Base-by-base conservation (phyloP, 2,797 vertebrate species). In the Chromis chromis region DNA sequence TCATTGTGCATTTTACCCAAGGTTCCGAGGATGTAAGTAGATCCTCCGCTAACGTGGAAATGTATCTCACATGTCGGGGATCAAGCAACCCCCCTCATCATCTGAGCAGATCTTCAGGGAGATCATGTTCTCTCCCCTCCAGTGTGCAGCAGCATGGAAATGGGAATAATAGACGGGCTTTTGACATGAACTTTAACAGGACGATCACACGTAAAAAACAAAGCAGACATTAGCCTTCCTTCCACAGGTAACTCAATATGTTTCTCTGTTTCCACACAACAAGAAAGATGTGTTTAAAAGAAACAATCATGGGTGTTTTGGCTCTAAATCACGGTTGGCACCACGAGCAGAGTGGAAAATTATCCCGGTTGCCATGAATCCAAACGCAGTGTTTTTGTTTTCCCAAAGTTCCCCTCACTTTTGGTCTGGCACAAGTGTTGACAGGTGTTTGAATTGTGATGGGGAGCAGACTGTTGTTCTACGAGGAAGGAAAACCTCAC, bases 331-430 rank as follows among this genome's bases (percentile, higher is more conserved):
- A 6, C 1, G 1, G 49, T 22, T 88, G 87, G 84, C 83, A 83
- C 28, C 69, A 33, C 21, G 4, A 59, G 27, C 22, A 31, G 11
- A 63, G 54, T 31, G 67, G 59, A 75, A 84, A 66, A 84, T 69
- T 0, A 79, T 54, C n/a, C 25, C 4, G 27, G 82, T 75, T 87
- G 82, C 70, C 65, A 76, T 72, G 82, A 84, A 84, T 79, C 62
- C 68, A 79, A 76, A 76, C 17, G 73, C 48, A 65, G 1, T 81
- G 75, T 80, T 89, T 82, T 81, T 71, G 52, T 82, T 81, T 83
- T 83, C 70, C 79, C 60, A 68, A 22, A 40, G 16, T 49, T 74
- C 56, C 49, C 49, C 57, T 86, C 63, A 64, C 56, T 72, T 83
- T 58, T 65, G 53, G 48, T 83, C 42, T 57, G 56, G 68, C 78